Evolutionary conservation across 2,888 invertebrate genomes (phyloP), one percentile per base, ranked within the genome.

Genomic region (Thalpophila matura): DNA sequence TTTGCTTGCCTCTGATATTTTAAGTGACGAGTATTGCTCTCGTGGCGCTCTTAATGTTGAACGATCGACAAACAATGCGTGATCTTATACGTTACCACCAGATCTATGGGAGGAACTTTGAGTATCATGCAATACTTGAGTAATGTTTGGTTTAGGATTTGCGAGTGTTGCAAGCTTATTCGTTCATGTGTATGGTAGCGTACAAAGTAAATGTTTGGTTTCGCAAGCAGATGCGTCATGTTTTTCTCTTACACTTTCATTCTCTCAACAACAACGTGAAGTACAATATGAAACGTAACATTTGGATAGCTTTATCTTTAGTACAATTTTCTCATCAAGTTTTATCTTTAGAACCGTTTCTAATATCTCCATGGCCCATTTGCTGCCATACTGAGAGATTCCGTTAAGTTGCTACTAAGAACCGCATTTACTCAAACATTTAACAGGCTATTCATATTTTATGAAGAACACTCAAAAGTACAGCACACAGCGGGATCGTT

Each of bases 51-150:
- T 80, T 78, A 75, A 79, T 80, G 78, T 74, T 67, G 70, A 75
- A 80, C 68, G 67, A 57, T 85, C 68, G 43, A 83, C 82, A 89
- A 92, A 90, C 89, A 89, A 80, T 84, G 87, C 89, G 87, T 89
- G 90, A 86, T 88, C 73, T 70, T 78, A 75, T 82, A 55, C 74
- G 60, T 64, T 74, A 65, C 22, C 20, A 67, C 33, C 16, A 59
- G 56, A 67, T 64, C 42, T 58, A 47, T 56, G 46, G 5, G 33
- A 40, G 42, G 9, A 60, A 42, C 68, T 54, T 43, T 61, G 24
- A 49, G 40, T 45, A 54, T 42, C 35, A 9, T 31, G 29, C 42
- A 50, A 46, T 54, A 45, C 57, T 61, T 60, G 42, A 57, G 49
- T 20, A 20, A 43, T 73, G 57, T 74, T 77, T 79, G 45, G 7